A percentile compares a stretch with the other conserved stretches of the same genome.
Conservation (phyloP, 2,888 invertebrate genomes). For the Macrosiphum euphorbiae region DNA sequence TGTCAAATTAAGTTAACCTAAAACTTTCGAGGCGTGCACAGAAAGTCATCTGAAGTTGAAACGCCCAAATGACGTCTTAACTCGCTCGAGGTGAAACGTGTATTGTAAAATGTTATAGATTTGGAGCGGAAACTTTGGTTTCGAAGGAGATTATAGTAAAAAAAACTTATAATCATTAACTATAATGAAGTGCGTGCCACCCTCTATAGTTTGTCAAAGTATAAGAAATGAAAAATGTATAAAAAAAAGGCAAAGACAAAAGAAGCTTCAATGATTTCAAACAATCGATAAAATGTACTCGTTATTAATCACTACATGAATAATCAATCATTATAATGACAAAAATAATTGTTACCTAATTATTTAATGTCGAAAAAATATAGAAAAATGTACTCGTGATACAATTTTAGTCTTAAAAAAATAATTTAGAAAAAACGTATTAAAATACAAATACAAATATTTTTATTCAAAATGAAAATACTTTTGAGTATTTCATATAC, state of each 20-base stretch:
- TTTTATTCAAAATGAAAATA: background rate
- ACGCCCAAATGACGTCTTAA: constrained; percentile 29
- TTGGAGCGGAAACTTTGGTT: constrained; percentile 8
- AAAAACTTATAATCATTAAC: constrained; percentile 14
- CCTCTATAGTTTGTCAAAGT: background rate
- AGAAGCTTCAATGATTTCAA: background rate
- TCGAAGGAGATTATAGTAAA: background rate
- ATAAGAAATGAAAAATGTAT: background rate
- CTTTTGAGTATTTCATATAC: background rate
- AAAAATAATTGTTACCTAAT: background rate
- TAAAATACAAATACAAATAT: background rate
- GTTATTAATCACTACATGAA: background rate
- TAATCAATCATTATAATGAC: background rate
- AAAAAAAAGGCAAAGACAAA: background rate
- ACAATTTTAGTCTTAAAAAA: background rate
- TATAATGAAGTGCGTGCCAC: background rate
- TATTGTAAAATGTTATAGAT: constrained; percentile 32
- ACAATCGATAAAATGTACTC: background rate
- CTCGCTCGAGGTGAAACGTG: background rate
- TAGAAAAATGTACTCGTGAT: background rate
- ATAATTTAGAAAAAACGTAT: background rate
- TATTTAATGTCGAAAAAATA: background rate
- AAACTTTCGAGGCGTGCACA: constrained; percentile 19
- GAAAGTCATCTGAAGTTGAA: constrained; percentile 34
- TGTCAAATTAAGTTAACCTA: constrained; percentile 34